These are phyloP conservation scores for Sarcophaga subvicina DNA, from an alignment of 2,888 invertebrate genomes.

Conservation along the genomic window DNA sequence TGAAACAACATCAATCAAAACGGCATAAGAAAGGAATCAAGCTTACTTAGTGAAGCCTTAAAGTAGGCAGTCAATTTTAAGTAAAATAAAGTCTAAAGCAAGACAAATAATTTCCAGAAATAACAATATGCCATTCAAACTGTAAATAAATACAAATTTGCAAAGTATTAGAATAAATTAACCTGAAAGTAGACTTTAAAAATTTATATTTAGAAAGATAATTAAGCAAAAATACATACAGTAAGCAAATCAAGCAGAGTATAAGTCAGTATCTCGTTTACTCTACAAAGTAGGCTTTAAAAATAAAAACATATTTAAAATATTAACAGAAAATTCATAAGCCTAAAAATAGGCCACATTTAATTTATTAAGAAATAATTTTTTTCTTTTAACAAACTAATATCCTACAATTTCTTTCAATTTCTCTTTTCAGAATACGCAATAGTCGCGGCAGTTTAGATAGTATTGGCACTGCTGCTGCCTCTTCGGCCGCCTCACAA, in stretches of 20 bases:
- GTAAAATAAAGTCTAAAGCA: neutral
- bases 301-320: too few species aligned
- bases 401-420: neutral
- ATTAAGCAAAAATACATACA: too few species aligned
- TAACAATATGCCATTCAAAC: too few species aligned
- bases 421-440: conserved; percentile 77
- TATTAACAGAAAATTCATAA: too few species aligned
- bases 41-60: neutral
- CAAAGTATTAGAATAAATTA: too few species aligned
- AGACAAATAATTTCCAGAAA: neutral
- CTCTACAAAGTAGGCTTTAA: neutral
- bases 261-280: neutral
- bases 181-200: too few species aligned
- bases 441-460: conserved; percentile 82
- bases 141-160: too few species aligned
- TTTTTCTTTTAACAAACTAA: too few species aligned
- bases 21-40: neutral
- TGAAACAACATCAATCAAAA: conserved; percentile 32
- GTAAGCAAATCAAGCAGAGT: neutral
- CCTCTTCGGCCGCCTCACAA: conserved; percentile 79
- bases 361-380: too few species aligned
- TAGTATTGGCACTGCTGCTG: conserved; percentile 80
- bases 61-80: conserved; percentile 26
- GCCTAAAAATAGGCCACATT: too few species aligned
- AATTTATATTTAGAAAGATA: too few species aligned